Percentiles rank a stretch among this genome's conserved stretches.
Evolutionary conservation across 2,113 vertebrate species (phyloP).

Genomic region (Echinops telfairi): DNA sequence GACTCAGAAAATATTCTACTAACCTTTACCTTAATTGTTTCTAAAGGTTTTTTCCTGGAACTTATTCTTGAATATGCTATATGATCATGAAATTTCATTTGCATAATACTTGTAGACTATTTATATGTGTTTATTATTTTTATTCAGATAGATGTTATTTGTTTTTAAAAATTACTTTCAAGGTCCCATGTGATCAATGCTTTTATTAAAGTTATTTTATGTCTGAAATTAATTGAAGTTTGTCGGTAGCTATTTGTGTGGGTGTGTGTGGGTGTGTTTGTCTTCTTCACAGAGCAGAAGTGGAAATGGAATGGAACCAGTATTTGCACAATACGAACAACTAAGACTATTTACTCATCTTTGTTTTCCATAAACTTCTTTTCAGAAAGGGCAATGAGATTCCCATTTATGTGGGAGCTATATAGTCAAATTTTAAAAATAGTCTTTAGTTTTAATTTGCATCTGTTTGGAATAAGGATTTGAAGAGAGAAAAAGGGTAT

Average conservation of each 20-base stretch:
- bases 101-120: slow-evolving; percentile 10
- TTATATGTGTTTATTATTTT: neutral
- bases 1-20: neutral
- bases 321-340: neutral
- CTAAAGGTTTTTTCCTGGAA: slow-evolving; percentile 21
- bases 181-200: neutral
- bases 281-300: neutral
- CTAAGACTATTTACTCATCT: neutral
- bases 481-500: neutral
- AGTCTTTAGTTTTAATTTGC: slow-evolving; percentile 12
- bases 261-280: neutral
- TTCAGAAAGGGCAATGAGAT: neutral
- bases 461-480: slow-evolving; percentile 22
- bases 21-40: neutral
- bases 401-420: neutral
- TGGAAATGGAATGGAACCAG: neutral
- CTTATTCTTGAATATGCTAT: neutral
- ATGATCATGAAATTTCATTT: neutral
- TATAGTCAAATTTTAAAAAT: slow-evolving; percentile 43
- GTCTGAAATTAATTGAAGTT: neutral
- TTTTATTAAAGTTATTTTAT: neutral
- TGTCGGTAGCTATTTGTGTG: neutral
- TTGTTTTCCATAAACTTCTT: slow-evolving; percentile 8
- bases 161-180: neutral
- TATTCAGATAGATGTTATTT: neutral